A percentile compares a stretch with the other conserved stretches of the same genome.
Evolutionary conservation across 2,888 invertebrate genomes (phyloP).

Genomic region (Falcaria lacertinaria): DNA sequence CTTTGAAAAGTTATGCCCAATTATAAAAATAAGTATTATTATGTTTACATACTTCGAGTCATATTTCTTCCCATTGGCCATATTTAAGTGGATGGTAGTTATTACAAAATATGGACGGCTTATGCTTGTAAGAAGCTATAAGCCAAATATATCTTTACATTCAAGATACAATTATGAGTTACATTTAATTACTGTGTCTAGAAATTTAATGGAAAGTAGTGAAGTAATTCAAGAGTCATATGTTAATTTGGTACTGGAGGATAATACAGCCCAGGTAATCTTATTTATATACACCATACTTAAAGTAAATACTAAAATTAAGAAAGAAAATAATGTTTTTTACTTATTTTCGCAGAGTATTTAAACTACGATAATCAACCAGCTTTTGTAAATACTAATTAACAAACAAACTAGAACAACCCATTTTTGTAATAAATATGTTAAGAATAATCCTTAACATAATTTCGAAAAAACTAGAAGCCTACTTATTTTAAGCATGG

Average conservation of each 20-base stretch:
- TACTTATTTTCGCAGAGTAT: no score
- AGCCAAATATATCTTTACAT: constrained; percentile 11
- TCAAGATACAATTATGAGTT: constrained; percentile 38
- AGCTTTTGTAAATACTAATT: no score
- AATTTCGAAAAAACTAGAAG: no score
- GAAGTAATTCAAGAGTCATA: constrained; percentile 33
- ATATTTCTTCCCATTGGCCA: constrained; percentile 40
- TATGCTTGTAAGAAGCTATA: constrained; percentile 10
- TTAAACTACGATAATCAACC: no score
- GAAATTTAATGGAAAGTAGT: constrained; percentile 10
- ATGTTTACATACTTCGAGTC: constrained; percentile 44
- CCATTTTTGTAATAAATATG: no score
- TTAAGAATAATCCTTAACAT: no score
- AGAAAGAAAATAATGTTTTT: no score
- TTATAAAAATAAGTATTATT: constrained; percentile 36
- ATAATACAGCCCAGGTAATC: constrained; percentile 38
- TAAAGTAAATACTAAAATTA: no score
- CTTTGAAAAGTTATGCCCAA: constrained; percentile 7
- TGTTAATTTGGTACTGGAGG: constrained; percentile 39
- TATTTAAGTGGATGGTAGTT: constrained; percentile 49
- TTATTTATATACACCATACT: neutral
- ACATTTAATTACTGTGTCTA: constrained; percentile 34
- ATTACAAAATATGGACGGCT: constrained; percentile 38
- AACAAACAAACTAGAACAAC: no score
- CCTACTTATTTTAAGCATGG: no score